Evolutionary conservation across 2,113 vertebrate genomes (phyloP), one percentile per base, ranked within the genome.

Genomic region (Pelobates fuscus): DNA sequence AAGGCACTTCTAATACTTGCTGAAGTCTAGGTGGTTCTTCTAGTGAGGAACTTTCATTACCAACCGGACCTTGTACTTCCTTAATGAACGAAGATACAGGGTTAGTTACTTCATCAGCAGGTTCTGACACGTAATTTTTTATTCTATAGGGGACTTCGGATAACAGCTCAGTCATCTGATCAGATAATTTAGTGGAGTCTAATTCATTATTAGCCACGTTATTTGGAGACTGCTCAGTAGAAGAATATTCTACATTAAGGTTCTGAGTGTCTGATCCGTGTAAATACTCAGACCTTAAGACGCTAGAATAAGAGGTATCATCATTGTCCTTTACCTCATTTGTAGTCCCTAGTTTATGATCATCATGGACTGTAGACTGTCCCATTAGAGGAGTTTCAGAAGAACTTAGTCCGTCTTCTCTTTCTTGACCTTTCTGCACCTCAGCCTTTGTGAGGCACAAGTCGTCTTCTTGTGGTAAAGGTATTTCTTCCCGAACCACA

Each of bases 111-210:
- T 44, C 15, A 43, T 21, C 17, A n/a, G n/a, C n/a, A n/a, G n/a
- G n/a, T 37, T 73, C 6, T 5, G 32, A 66, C 17, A 59, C 44
- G 14, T 75, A 4, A 68, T 79, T 23, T 77, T 89, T 85, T 62
- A 93, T 87, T 44, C 91, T 91, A 71, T 85, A 91, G 0, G 91
- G 91, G 82, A 91, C 92, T 29, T 90, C 88, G 57, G 78, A 60
- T 67, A 90, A 3, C 29, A 93, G 88, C 79, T 91, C 89, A 18
- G 79, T 82, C 2, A 93, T 80, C 67, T 93, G 91, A 79, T 82
- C 82, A 1, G 70, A 76, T n/a, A 86, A 80, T 5, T 21, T 86
- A 7, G 27, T 26, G 25, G 62, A 78, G 58, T 61, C 68, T 25
- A 57, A 8, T 11, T 44, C 23, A 24, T 8, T n/a, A 1, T 24